phyloP scores from a whole-genome alignment of 2,888 invertebrate genomes.

The Erebia ligea region DNA sequence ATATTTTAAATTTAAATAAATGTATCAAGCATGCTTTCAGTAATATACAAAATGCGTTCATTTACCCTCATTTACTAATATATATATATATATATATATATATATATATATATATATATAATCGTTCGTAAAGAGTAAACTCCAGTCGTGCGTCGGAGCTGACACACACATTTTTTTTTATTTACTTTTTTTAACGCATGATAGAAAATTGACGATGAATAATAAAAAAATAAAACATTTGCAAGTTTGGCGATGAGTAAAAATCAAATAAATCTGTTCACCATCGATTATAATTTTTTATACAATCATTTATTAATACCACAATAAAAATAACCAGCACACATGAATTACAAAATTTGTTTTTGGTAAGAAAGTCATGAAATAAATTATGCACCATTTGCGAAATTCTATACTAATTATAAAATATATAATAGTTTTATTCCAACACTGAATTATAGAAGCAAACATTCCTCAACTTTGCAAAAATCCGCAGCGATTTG shows the following conservation, averaged over 20 bases:
- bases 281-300: slow-evolving; percentile 14
- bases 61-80: too few species aligned
- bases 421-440: not conserved
- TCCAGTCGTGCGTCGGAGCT: too few species aligned
- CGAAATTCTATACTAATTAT: not conserved
- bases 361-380: slow-evolving; percentile 15
- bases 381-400: not conserved
- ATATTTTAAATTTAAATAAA: too few species aligned
- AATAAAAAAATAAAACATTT: not conserved
- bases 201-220: too few species aligned
- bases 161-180: too few species aligned
- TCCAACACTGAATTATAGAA: too few species aligned
- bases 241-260: not conserved
- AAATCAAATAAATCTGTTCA: slow-evolving; percentile 2
- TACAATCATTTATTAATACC: slow-evolving; percentile 14
- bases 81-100: too few species aligned
- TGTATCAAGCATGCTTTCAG: too few species aligned
- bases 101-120: too few species aligned
- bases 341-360: slow-evolving; percentile 11
- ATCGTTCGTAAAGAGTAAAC: too few species aligned
- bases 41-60: too few species aligned
- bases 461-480: not conserved
- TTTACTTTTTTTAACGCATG: too few species aligned
- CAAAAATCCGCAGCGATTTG: not conserved
- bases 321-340: slow-evolving; percentile 24